These are phyloP conservation scores for Drosophila nebulosa DNA, from an alignment of 1,140 invertebrate genomes.

Conservation along the genomic window DNA sequence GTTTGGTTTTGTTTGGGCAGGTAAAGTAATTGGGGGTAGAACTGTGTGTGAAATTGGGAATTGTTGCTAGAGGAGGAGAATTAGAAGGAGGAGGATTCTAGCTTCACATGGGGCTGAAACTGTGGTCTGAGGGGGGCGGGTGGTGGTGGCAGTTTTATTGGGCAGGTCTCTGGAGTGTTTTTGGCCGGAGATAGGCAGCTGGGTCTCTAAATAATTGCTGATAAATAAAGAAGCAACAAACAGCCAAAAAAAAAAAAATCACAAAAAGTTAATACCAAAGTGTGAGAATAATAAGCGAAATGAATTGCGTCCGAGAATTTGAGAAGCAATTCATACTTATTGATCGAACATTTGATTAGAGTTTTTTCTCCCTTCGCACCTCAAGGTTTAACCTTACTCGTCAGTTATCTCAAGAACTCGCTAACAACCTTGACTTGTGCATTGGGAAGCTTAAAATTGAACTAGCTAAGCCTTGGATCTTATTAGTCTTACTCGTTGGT, in stretches of 20 bases:
- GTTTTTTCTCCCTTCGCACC: background rate
- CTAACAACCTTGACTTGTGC: background rate
- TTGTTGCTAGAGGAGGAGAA: background rate
- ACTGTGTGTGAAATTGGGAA: slow-evolving; percentile 51
- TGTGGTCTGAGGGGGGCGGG: background rate
- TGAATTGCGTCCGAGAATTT: slow-evolving; percentile 1
- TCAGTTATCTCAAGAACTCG: background rate
- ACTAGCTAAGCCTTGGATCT: too few relatives aligned
- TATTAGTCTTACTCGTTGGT: background rate
- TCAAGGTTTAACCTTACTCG: too few relatives aligned
- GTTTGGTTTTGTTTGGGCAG: slow-evolving; percentile 49
- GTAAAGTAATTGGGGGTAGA: slow-evolving; percentile 63
- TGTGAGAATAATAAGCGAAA: slow-evolving; percentile 6
- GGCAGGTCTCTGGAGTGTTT: slow-evolving; percentile 38
- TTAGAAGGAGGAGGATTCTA: background rate
- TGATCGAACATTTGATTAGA: background rate
- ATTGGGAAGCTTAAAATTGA: too few relatives aligned
- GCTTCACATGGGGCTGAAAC: background rate
- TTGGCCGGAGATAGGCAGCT: slow-evolving; percentile 45
- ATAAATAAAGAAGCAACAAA: slow-evolving; percentile 31
- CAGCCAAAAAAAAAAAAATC: background rate
- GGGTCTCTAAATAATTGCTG: slow-evolving; percentile 53
- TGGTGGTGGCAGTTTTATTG: background rate
- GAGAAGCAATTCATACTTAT: background rate
- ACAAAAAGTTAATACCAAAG: slow-evolving; percentile 20